A percentile compares a stretch with the other conserved stretches of the same genome.
phyloP scores from a whole-genome alignment of 2,888 invertebrate genomes.

The Atethmia centrago region DNA sequence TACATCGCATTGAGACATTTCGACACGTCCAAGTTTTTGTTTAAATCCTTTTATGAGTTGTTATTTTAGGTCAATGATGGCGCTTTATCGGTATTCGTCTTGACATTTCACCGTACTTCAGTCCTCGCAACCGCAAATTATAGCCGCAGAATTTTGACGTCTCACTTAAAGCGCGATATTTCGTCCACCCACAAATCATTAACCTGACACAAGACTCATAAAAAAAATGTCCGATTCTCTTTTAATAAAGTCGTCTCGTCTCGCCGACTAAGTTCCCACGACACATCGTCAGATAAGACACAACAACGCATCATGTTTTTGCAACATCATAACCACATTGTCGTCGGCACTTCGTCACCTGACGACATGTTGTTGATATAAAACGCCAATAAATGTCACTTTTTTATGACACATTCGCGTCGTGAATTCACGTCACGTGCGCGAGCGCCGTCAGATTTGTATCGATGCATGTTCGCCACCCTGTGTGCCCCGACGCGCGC shows the following conservation, averaged over 20 bases:
- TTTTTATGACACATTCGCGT: slow-evolving; percentile 87
- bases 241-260: slow-evolving; percentile 78
- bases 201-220: slow-evolving; percentile 52
- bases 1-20: slow-evolving; percentile 85
- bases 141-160: slow-evolving; percentile 59
- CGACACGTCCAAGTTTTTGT: slow-evolving; percentile 85
- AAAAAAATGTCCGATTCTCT: slow-evolving; percentile 64
- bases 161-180: slow-evolving; percentile 57
- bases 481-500: slow-evolving; percentile 78
- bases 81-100: slow-evolving; percentile 69
- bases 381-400: slow-evolving; percentile 90
- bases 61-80: slow-evolving; percentile 82
- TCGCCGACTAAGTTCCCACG: slow-evolving; percentile 80
- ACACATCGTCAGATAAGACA: slow-evolving; percentile 79
- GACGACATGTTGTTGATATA: slow-evolving; percentile 88
- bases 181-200: slow-evolving; percentile 51
- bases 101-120: slow-evolving; percentile 60
- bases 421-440: slow-evolving; percentile 88
- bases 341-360: slow-evolving; percentile 83
- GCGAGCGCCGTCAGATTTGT: slow-evolving; percentile 84
- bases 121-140: slow-evolving; percentile 64
- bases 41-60: slow-evolving; percentile 76
- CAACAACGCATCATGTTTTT: slow-evolving; percentile 82
- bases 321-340: slow-evolving; percentile 85
- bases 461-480: slow-evolving; percentile 84